phyloP scores from a whole-genome alignment of 2,113 vertebrate species.

The Okapia johnstoni region DNA sequence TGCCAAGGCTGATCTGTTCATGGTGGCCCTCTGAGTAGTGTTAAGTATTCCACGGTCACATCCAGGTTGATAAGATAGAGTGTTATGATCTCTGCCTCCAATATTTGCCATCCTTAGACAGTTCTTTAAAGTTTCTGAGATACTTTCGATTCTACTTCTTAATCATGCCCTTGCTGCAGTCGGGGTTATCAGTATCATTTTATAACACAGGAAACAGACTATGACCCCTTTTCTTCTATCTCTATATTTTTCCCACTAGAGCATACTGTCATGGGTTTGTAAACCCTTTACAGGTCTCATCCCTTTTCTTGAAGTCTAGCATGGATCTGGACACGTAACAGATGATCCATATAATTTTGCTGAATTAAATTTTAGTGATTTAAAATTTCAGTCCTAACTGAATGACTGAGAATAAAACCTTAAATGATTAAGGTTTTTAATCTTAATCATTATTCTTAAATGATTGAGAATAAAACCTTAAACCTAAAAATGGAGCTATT shows the following conservation, averaged over 20 bases:
- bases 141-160: background rate
- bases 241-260: background rate
- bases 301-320: background rate
- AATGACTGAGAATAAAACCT: conserved; percentile 8
- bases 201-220: background rate
- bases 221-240: background rate
- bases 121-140: background rate
- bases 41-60: background rate
- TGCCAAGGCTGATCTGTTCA: background rate
- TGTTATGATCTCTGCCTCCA: background rate
- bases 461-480: background rate
- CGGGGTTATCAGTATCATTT: background rate
- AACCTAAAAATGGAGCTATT: background rate
- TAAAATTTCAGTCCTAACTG: conserved; percentile 1
- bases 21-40: background rate
- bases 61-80: background rate
- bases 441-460: background rate
- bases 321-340: background rate
- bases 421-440: background rate
- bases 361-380: conserved; percentile 9
- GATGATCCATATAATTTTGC: background rate
- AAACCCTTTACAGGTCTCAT: background rate
- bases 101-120: background rate
- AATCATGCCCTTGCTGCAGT: background rate
- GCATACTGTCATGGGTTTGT: background rate